Conservation (phyloP, 2,113 vertebrate genomes). For the Corythornis madagascariensis region DNA sequence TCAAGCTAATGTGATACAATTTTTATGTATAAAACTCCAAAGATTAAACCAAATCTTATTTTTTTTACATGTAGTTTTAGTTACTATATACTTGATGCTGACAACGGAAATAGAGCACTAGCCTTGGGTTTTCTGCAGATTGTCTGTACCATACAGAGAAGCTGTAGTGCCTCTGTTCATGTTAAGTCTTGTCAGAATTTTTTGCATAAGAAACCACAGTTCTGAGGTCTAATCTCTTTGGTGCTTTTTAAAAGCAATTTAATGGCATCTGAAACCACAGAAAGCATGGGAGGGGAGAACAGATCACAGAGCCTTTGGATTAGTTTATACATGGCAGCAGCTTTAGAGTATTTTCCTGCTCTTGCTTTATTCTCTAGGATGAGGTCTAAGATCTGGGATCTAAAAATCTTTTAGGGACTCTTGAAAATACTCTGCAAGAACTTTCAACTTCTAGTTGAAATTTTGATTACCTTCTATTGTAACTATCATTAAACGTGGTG, state of each 20-base stretch:
- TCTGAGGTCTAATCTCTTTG: slow-evolving; percentile 39
- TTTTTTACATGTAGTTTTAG: neutral
- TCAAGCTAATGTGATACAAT: neutral
- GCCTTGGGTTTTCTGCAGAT: neutral
- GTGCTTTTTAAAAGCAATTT: neutral
- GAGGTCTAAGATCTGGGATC: neutral
- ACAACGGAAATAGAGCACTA: neutral
- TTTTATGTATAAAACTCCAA: neutral
- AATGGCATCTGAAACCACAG: neutral
- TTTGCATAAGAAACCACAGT: slow-evolving; percentile 34
- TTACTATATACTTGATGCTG: neutral
- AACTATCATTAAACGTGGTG: neutral
- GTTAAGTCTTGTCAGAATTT: slow-evolving; percentile 50
- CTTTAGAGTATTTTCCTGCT: neutral
- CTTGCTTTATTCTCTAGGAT: neutral
- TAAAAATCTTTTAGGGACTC: neutral
- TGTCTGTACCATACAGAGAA: neutral
- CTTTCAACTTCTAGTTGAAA: neutral
- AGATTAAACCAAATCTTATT: neutral
- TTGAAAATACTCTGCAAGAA: neutral
- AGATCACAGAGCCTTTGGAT: neutral
- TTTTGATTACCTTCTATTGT: neutral
- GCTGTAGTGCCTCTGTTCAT: neutral
- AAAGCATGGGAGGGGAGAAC: neutral
- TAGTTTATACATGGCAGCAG: neutral